Evolutionary conservation across 2,888 invertebrate species (phyloP), one percentile per base, ranked within the genome.

Genomic region (Clostera curtula): DNA sequence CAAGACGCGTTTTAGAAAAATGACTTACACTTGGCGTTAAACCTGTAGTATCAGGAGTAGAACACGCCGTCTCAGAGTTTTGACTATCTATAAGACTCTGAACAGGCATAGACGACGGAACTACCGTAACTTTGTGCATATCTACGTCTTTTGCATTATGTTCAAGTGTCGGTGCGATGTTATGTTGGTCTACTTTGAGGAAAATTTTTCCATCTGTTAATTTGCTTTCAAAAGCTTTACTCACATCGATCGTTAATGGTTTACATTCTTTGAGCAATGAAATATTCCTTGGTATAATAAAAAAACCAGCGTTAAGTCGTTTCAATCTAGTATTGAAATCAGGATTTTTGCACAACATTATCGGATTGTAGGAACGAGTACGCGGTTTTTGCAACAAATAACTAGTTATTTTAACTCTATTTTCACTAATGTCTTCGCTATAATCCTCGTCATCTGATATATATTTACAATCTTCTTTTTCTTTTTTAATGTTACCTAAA

Each of bases 301-400:
- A 63, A 39, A 83, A 83, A 1, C 76, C 68, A 3, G 56, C 55
- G 1, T 60, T 63, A 19, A 83, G 40, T 27, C 79, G 53, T 46
- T 71, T 77, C 5, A 83, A 43, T 14, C 71, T 52, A 3, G 74
- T 77, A 35, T 82, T 83, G 26, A 82, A 83, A 43, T 83, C 82
- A 1, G 82, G 82, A 50, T 83, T 83, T 49, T 77, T 80, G 32
- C 77, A 76, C 3, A 83, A 27, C 16, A 68, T 56, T 45, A 76
- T 68, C 1, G 73, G 69, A 39, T 71, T 64, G 24, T 82, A 82
- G 2, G 30, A 50, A n/a, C 66, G 61, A 27, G 52, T 49, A 36
- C 48, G 58, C 1, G 77, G 80, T 51, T 80, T 82, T 43, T 65
- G 56, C 14, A 79, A 49, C 23, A 79, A 41, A 31, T 53, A 52